Evolutionary conservation across 2,888 invertebrate genomes (phyloP), one percentile per base, ranked within the genome.

Genomic region (Allolobophora icterica): DNA sequence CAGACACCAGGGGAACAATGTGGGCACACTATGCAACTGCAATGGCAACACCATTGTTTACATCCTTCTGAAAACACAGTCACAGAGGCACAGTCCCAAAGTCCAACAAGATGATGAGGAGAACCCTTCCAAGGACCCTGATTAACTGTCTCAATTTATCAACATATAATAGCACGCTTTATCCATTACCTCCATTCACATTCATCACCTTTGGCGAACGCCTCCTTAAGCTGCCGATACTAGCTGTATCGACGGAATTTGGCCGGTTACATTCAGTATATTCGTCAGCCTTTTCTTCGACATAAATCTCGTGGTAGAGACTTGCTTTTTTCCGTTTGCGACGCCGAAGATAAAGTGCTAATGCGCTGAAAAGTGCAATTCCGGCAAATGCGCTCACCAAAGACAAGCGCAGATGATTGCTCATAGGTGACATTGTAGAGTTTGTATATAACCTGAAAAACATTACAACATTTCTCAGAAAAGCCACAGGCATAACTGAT

Each of bases 311-410:
- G 6, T 90, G 35, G 84, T 92, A 90, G 30, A 90, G 38, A n/a
- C 42, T 52, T 17, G 89, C 89, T 58, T 83, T 42, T 42, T 90
- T 90, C 42, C 89, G 71, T 89, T 90, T 92, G 30, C 94, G 93
- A 38, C 94, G 91, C 34, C 94, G 93, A 91, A 95, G 93, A 90
- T 97, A 97, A 93, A 97, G 96, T 87, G 98, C 97, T 52, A 98
- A 95, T 21, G 98, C 96, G 84, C 97, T 97, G 87, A 98, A 96
- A n/a, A 98, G 96, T 19, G 97, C 96, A 35, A 98, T 97, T 94
- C 98, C 97, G 84, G 97, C 96, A 90, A 97, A 97, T 93, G 97
- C 96, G 6, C 92, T 71, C 6, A 90, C 34, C 58, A 90, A 71
- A 21, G 90, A 71, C 30, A 71, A 21, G 33, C 90, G 45, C 34